Evolutionary conservation across 2,797 vertebrate genomes (phyloP).

Genomic region (Bryconaethiops microstoma): DNA sequence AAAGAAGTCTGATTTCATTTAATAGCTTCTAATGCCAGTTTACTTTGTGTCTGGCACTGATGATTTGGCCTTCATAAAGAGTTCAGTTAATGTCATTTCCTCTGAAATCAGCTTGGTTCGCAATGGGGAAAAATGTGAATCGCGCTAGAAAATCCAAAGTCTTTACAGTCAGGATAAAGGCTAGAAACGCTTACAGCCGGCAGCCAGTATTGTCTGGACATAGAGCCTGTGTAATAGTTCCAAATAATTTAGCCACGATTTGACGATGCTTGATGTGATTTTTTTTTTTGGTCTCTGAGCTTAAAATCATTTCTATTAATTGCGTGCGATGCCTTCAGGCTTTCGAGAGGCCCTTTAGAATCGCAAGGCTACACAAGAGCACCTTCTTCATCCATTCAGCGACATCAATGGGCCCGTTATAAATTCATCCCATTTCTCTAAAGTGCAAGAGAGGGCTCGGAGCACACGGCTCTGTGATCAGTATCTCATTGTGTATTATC

Average conservation of each 20-base stretch:
- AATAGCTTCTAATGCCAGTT: constrained; percentile 29
- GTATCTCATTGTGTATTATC: constrained; percentile 47
- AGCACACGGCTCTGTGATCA: constrained; percentile 29
- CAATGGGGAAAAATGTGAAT: background rate
- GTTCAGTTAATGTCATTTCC: background rate
- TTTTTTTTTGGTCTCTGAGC: background rate
- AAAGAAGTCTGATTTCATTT: constrained; percentile 48
- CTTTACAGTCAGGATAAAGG: background rate
- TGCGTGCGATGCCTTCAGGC: constrained; percentile 23
- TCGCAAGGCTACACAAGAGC: constrained; percentile 24
- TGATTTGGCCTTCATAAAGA: constrained; percentile 21
- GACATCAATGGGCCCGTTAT: constrained; percentile 41
- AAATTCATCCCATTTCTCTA: constrained; percentile 51
- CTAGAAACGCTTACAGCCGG: background rate
- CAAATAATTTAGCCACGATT: background rate
- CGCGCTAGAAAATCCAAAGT: background rate
- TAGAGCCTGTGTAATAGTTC: background rate
- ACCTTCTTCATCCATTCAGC: constrained; percentile 25
- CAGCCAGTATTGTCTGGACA: background rate
- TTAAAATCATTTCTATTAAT: constrained; percentile 40
- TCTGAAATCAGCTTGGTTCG: background rate
- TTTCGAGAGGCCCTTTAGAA: background rate
- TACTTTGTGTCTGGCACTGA: constrained; percentile 30
- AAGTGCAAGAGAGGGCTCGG: constrained; percentile 35
- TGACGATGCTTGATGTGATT: background rate